Percentiles rank a stretch among this genome's conserved stretches.
phyloP scores from a whole-genome alignment of 2,888 invertebrate species.

The Amblyjoppa proteus region DNA sequence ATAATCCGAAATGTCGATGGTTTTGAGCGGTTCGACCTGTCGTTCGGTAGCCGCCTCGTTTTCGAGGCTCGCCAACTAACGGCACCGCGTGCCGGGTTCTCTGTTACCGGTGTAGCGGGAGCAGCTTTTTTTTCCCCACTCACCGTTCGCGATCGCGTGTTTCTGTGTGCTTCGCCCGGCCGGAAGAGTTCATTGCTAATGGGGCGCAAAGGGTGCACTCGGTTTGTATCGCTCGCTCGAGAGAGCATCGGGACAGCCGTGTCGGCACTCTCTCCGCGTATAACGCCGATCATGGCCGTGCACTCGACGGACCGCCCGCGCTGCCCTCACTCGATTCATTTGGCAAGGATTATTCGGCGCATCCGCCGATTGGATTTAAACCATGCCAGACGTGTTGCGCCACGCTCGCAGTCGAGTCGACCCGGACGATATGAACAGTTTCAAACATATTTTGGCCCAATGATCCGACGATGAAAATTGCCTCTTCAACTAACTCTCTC shows the following conservation, averaged over 20 bases:
- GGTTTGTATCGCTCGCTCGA: conserved; percentile 57
- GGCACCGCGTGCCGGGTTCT: too few species aligned
- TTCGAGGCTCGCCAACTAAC: neutral
- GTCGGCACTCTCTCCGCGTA: neutral
- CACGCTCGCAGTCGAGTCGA: neutral
- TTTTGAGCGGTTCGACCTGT: conserved; percentile 27
- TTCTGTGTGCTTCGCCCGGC: conserved; percentile 40
- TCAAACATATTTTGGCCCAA: too few species aligned
- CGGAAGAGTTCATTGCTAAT: conserved; percentile 72
- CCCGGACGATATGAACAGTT: neutral
- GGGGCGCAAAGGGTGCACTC: conserved; percentile 66
- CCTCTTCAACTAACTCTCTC: too few species aligned
- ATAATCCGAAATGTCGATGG: conserved; percentile 68
- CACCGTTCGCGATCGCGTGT: conserved; percentile 25
- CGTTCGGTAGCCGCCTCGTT: neutral
- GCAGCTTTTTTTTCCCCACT: conserved; percentile 31
- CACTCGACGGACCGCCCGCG: conserved; percentile 8
- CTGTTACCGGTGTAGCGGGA: neutral
- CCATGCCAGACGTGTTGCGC: neutral
- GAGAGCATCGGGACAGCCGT: conserved; percentile 24
- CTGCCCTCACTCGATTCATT: conserved; percentile 21
- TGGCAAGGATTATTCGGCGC: conserved; percentile 11
- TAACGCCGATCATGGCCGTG: neutral
- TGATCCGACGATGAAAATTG: too few species aligned
- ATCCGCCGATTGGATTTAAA: neutral